Conservation (phyloP, 2,113 vertebrate genomes). For the Carassius auratus region DNA sequence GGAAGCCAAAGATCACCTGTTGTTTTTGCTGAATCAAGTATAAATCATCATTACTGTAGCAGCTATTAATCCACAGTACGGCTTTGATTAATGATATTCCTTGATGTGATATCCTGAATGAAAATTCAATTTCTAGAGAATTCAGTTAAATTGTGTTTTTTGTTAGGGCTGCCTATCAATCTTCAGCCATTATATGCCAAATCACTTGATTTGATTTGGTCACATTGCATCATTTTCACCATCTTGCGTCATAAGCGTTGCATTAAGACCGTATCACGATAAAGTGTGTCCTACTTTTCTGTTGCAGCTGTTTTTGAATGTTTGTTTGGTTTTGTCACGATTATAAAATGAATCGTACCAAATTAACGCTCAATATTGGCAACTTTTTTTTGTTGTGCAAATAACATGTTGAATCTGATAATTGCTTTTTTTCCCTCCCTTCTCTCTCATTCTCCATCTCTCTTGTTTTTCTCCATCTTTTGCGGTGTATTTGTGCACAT, state of each 20-base stretch:
- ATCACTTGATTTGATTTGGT: background rate
- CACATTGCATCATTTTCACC: background rate
- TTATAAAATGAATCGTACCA: background rate
- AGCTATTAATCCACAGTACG: background rate
- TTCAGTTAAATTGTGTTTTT: background rate
- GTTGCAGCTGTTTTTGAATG: background rate
- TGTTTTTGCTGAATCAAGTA: slow-evolving; percentile 25
- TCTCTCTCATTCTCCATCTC: background rate
- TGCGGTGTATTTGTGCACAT: background rate
- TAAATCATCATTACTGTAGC: slow-evolving; percentile 8
- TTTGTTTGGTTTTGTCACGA: background rate
- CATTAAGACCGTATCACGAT: background rate
- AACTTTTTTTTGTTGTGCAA: background rate
- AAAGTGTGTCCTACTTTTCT: background rate
- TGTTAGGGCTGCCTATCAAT: background rate
- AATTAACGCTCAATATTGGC: background rate
- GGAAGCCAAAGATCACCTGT: slow-evolving; percentile 22
- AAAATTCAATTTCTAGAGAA: background rate
- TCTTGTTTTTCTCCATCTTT: too few relatives aligned
- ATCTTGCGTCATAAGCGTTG: background rate
- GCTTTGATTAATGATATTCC: background rate
- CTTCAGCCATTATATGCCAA: background rate
- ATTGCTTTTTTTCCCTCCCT: background rate
- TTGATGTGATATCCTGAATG: background rate
- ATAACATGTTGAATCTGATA: background rate